Conservation (phyloP, 1,140 invertebrate species). For the Drosophila novamexicana region DNA sequence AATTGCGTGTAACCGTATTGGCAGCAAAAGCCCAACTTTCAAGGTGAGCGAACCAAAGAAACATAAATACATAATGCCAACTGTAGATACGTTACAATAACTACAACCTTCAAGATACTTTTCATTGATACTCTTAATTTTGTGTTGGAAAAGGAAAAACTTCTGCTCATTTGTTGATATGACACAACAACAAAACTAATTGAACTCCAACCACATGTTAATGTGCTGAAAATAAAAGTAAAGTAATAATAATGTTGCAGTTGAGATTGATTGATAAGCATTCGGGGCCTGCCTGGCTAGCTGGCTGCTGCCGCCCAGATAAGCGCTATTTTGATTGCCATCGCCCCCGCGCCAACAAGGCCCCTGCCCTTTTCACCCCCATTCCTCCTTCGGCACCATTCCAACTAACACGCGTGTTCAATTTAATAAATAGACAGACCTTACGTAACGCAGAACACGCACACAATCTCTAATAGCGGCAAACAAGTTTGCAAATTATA, state of each 20-base stretch:
- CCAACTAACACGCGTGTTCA: background rate
- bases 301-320: slow-evolving; percentile 3
- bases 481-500: slow-evolving; percentile 67
- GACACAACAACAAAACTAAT: background rate
- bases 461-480: slow-evolving; percentile 19
- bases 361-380: too few species aligned
- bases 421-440: slow-evolving; percentile 37
- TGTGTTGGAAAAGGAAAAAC: too few species aligned
- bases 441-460: slow-evolving; percentile 52
- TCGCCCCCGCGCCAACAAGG: slow-evolving; percentile 32
- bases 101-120: slow-evolving; percentile 1
- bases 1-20: slow-evolving; percentile 9
- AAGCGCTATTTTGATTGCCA: slow-evolving; percentile 22
- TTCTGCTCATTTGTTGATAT: too few species aligned
- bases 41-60: slow-evolving; percentile 39
- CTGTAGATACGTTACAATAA: background rate
- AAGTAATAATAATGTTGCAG: background rate
- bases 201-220: slow-evolving; percentile 28
- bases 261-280: slow-evolving; percentile 25
- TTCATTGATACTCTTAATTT: background rate
- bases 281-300: background rate
- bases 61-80: background rate
- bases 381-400: too few species aligned
- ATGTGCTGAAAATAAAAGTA: background rate
- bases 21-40: slow-evolving; percentile 24